A percentile compares a stretch with the other conserved stretches of the same genome.
phyloP scores from a whole-genome alignment of 92 coral and sea anemone genomes.

The Scolanthus callimorphus region DNA sequence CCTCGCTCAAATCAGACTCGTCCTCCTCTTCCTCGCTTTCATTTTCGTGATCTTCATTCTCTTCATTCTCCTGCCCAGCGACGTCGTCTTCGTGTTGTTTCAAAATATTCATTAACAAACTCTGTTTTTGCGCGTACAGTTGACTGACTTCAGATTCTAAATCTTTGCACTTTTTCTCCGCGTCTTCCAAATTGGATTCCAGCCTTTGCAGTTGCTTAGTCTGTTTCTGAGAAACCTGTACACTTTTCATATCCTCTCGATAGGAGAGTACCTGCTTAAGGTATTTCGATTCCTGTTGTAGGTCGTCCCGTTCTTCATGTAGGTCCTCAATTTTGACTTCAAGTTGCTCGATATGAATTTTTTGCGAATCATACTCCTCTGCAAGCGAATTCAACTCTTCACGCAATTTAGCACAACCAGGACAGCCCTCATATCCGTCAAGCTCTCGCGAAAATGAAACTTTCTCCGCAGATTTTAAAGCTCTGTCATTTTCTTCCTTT shows the following conservation, averaged over 20 bases:
- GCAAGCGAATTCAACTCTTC: slow-evolving; percentile 37
- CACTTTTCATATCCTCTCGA: slow-evolving; percentile 79
- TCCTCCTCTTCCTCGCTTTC: slow-evolving; percentile 37
- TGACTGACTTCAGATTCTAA: slow-evolving; percentile 81
- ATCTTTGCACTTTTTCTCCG: slow-evolving; percentile 73
- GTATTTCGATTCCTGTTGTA: slow-evolving; percentile 79
- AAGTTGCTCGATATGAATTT: slow-evolving; percentile 39
- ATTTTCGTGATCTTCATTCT: slow-evolving; percentile 31
- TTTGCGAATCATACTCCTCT: slow-evolving; percentile 36
- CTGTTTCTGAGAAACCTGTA: slow-evolving; percentile 55
- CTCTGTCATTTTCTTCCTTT: slow-evolving; percentile 1
- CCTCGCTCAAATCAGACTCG: slow-evolving; percentile 25
- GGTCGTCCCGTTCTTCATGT: slow-evolving; percentile 64
- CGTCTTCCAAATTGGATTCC: slow-evolving; percentile 79
- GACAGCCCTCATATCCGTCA: slow-evolving; percentile 20
- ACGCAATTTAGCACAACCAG: slow-evolving; percentile 43
- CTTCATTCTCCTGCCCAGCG: slow-evolving; percentile 36
- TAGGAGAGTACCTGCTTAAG: slow-evolving; percentile 91
- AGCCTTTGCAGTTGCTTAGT: slow-evolving; percentile 69
- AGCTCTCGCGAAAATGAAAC: not conserved
- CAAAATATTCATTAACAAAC: slow-evolving; percentile 67
- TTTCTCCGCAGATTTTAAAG: not conserved
- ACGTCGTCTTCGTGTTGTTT: slow-evolving; percentile 59
- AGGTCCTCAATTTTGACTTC: slow-evolving; percentile 66
- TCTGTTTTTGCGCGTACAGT: slow-evolving; percentile 84